phyloP scores from a whole-genome alignment of 2,797 vertebrate genomes.

The Notolepis coatsorum region DNA sequence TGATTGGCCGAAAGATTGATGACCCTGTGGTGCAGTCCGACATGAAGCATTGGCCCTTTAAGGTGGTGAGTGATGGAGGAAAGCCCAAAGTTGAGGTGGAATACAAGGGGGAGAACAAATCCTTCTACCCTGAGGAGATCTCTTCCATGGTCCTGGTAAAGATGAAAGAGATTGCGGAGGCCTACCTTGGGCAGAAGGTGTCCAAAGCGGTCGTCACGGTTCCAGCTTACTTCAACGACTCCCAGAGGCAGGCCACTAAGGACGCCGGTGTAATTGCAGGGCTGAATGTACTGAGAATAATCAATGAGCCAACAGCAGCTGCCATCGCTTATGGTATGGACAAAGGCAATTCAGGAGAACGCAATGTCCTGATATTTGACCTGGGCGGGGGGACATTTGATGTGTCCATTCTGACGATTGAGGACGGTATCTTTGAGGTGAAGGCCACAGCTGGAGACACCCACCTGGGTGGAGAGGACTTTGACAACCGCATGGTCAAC shows the following conservation, averaged over 20 bases:
- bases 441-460: conserved; percentile 67
- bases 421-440: conserved; percentile 65
- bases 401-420: conserved; percentile 63
- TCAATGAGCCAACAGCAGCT: conserved; percentile 69
- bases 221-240: conserved; percentile 65
- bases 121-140: conserved; percentile 65
- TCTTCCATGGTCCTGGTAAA: conserved; percentile 69
- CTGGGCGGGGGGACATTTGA: conserved; percentile 65
- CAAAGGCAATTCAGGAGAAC: conserved; percentile 36
- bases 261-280: conserved; percentile 56
- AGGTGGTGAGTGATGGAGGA: conserved; percentile 54
- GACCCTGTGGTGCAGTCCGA: conserved; percentile 62
- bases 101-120: conserved; percentile 62
- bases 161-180: conserved; percentile 69
- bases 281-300: conserved; percentile 61
- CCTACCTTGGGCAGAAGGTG: conserved; percentile 64
- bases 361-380: conserved; percentile 63
- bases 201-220: conserved; percentile 62
- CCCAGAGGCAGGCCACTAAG: conserved; percentile 61
- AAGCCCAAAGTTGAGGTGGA: conserved; percentile 64
- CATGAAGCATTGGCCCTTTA: conserved; percentile 74
- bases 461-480: conserved; percentile 68
- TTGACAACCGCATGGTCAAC: conserved; percentile 62
- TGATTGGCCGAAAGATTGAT: conserved; percentile 66
- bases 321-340: conserved; percentile 52